Conservation (phyloP, 2,113 vertebrate species). For the Microcebus ravelobensis region DNA sequence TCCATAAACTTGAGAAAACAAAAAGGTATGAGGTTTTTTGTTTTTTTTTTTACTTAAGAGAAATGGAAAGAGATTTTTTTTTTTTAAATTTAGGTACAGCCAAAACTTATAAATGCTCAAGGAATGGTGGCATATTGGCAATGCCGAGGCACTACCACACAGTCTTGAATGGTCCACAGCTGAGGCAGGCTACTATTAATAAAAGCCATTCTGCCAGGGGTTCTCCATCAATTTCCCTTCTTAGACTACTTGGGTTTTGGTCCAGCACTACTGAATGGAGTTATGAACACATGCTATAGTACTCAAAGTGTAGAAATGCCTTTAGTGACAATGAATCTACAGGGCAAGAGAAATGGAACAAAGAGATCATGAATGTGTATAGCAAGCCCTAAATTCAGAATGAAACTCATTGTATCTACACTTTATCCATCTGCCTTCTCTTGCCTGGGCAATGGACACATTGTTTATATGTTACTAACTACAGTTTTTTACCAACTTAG, state of each 20-base stretch:
- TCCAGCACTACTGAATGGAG: not conserved
- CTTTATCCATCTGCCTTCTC: not conserved
- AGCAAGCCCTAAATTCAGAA: constrained; percentile 70
- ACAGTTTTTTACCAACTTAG: not conserved
- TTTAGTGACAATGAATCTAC: constrained; percentile 52
- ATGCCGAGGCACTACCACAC: not conserved
- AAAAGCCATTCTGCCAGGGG: not conserved
- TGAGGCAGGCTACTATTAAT: not conserved
- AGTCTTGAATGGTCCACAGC: not conserved
- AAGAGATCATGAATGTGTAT: constrained; percentile 64
- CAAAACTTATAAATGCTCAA: not conserved
- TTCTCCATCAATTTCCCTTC: not conserved
- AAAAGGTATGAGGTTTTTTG: not conserved
- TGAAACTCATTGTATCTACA: constrained; percentile 45
- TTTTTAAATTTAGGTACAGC: not conserved
- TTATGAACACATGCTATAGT: not conserved
- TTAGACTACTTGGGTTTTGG: not conserved
- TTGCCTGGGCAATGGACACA: not conserved
- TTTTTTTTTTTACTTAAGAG: not conserved
- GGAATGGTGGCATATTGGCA: not conserved
- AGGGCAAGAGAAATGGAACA: constrained; percentile 68
- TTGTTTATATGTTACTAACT: not conserved
- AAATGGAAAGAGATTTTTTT: not conserved
- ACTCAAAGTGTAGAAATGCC: constrained; percentile 67
- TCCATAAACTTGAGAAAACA: not conserved